phyloP scores from a whole-genome alignment of 2,797 vertebrate genomes.

The Lutjanus argentimaculatus region DNA sequence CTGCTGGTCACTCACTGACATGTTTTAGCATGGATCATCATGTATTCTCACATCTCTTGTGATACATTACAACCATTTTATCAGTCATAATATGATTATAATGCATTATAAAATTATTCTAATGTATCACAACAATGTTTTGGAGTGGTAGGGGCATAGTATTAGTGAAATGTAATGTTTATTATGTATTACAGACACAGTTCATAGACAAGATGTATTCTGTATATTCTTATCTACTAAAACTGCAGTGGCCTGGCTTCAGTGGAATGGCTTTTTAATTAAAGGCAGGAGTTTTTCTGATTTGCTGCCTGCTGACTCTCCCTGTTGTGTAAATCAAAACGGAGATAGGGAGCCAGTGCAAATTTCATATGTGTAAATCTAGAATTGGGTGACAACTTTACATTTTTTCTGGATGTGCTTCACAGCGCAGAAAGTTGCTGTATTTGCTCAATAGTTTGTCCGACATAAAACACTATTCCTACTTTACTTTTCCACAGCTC shows the following conservation, averaged over 20 bases:
- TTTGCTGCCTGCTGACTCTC: slow-evolving; percentile 71
- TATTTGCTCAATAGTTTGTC: slow-evolving; percentile 23
- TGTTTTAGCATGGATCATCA: no score
- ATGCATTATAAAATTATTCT: no score
- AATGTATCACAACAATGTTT: no score
- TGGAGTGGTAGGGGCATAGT: no score
- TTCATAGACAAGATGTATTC: no score
- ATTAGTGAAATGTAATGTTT: no score
- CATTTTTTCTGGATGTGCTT: slow-evolving; percentile 27
- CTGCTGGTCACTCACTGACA: no score
- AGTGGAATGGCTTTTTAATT: slow-evolving; percentile 75
- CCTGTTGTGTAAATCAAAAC: slow-evolving; percentile 74
- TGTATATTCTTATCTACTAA: no score
- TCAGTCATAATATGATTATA: no score
- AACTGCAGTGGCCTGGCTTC: slow-evolving; percentile 55
- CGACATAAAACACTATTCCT: slow-evolving; percentile 36
- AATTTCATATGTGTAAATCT: slow-evolving; percentile 59
- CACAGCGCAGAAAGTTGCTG: slow-evolving; percentile 26
- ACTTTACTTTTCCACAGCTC: not conserved
- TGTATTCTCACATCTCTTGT: no score
- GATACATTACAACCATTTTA: no score
- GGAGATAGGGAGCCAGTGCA: slow-evolving; percentile 57
- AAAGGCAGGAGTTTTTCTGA: slow-evolving; percentile 71
- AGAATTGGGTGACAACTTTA: slow-evolving; percentile 46
- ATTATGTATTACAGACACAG: no score